Base-by-base conservation (phyloP, 1,140 invertebrate genomes). In the Nasonia longicornis region DNA sequence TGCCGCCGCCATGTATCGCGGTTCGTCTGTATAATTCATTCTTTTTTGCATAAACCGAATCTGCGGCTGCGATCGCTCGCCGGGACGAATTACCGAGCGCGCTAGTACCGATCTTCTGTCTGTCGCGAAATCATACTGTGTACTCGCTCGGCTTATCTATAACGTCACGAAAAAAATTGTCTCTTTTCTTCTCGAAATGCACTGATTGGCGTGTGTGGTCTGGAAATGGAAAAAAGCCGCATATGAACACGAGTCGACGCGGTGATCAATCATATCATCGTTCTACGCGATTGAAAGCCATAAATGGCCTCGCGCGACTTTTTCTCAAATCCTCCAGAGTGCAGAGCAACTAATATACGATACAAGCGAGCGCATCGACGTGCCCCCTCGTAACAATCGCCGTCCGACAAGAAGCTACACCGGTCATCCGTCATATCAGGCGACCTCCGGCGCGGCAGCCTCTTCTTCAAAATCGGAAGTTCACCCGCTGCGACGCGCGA, bases 391-490 rank as follows among this genome's bases (percentile, higher is more conserved):
- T 70, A 77, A 77, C 76, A 77, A 77, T 70, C 64, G 42, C 66
- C 38, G 42, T n/a, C 52, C 0, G 14, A 16, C 52, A 45, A 73
- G 52, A 58, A 58, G 52, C 52, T 20, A n/a, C 52, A 58, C 16
- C 52, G 71, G 6, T 12, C 42, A 48, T 73, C n/a, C 38, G 71
- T 73, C 71, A 73, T 48, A 16, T 73, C 26, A 2, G 11, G 6
- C 76, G 66, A 78, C 66, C 76, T 70, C 66, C 76, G 4, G 20
- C 29, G 52, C 52, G 16, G 52, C 52, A n/a, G 10, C 6, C 52
- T 58, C 52, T 58, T 58, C 20, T 69, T 69, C 38, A 48, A 78
- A 71, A 66, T 77, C 67, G 76, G 83, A 85, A 81, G 35, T 45
- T 66, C 78, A 58, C 73, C 67, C 26, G 77, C 58, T 48, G 72